Percentiles rank a stretch among this genome's conserved stretches.
These are phyloP conservation scores for Etheostoma perlongum DNA, from an alignment of 2,797 vertebrate genomes.

Conservation along the genomic window DNA sequence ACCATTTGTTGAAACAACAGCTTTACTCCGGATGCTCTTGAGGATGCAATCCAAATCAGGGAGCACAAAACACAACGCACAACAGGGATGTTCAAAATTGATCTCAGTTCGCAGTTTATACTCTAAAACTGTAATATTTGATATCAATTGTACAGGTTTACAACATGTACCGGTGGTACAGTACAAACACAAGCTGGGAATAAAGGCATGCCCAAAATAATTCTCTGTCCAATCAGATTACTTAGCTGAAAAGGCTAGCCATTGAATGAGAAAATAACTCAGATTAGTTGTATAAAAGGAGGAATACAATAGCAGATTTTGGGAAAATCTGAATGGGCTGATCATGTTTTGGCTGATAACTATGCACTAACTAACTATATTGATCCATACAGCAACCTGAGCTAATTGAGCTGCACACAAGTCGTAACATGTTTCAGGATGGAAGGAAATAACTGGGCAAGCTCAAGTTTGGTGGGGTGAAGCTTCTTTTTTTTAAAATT, in stretches of 20 bases:
- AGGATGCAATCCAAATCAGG: neutral
- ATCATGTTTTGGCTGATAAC: neutral
- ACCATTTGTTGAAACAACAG: neutral
- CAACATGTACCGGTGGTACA: neutral
- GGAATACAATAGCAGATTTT: neutral
- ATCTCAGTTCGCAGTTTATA: neutral
- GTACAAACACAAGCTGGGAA: neutral
- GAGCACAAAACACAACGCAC: neutral
- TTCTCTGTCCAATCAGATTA: neutral
- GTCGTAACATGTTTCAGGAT: neutral
- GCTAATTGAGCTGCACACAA: neutral
- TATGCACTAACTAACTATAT: neutral
- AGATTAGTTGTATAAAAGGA: neutral
- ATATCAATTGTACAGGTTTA: neutral
- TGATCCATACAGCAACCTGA: neutral
- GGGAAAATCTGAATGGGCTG: neutral
- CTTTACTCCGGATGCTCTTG: neutral
- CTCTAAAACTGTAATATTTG: neutral
- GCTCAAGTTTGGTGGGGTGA: neutral
- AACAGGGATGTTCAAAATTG: neutral
- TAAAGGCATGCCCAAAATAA: neutral
- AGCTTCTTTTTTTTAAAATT: neutral
- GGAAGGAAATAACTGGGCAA: neutral
- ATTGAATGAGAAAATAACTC: neutral
- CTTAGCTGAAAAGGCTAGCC: conserved; percentile 1